These are phyloP conservation scores for Nothoprocta pentlandii DNA, from an alignment of 2,113 vertebrate genomes.

Conservation along the genomic window DNA sequence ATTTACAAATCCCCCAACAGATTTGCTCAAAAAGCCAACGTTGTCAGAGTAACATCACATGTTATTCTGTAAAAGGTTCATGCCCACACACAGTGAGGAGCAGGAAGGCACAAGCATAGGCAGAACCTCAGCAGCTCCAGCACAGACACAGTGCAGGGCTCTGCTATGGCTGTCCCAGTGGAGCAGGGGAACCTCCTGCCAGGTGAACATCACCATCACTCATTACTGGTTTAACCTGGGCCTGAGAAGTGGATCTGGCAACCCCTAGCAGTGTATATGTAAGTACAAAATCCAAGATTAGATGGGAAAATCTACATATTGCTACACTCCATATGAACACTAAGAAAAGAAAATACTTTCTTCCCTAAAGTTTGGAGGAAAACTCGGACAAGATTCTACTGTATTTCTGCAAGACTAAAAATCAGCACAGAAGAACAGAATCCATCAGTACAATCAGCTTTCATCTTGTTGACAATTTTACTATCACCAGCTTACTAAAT, in stretches of 20 bases:
- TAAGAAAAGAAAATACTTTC: not conserved
- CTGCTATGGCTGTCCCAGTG: too few species aligned
- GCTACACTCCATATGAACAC: not conserved
- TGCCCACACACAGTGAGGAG: not conserved
- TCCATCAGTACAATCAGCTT: not conserved
- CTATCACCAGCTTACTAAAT: constrained; percentile 5
- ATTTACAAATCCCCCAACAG: not conserved
- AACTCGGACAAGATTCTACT: not conserved
- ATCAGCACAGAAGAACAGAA: constrained; percentile 32
- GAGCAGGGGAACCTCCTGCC: not conserved
- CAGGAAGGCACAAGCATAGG: accelerated
- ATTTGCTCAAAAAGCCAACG: not conserved
- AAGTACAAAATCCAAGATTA: not conserved
- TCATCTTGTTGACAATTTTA: not conserved
- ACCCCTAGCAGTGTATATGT: not conserved
- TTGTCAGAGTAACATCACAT: not conserved
- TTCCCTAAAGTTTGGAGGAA: not conserved
- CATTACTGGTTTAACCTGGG: not conserved
- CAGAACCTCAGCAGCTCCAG: accelerated
- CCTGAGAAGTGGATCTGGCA: not conserved
- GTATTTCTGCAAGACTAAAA: constrained; percentile 34
- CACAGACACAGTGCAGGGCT: accelerated
- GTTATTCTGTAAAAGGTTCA: not conserved
- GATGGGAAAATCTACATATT: not conserved
- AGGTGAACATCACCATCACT: too few species aligned